Percentiles rank a stretch among this genome's conserved stretches.
These are phyloP conservation scores for Drosophila nr. medialis DNA, from an alignment of 2,888 invertebrate species.

Conservation along the genomic window DNA sequence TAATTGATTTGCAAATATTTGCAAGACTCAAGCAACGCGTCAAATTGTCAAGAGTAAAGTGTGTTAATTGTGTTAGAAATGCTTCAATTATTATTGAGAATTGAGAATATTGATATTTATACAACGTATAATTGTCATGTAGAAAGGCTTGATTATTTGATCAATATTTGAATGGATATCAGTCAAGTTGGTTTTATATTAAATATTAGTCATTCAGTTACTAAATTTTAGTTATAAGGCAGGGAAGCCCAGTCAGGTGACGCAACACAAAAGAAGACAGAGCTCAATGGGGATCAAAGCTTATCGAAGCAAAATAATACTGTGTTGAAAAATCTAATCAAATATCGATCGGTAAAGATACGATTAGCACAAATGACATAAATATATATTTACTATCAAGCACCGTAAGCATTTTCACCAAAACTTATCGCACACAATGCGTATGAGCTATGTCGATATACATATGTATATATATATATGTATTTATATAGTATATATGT, in stretches of 20 bases:
- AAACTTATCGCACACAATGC: conserved; percentile 31
- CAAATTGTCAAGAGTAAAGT: conserved; percentile 9
- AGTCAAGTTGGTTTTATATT: background rate
- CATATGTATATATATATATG: no score
- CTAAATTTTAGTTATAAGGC: background rate
- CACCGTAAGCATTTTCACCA: conserved; percentile 7
- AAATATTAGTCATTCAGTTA: background rate
- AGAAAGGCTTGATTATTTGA: background rate
- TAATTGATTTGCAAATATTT: conserved; percentile 57
- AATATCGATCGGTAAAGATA: background rate
- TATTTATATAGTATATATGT: background rate
- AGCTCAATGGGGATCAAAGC: background rate
- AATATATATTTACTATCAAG: background rate
- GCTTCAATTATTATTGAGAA: background rate
- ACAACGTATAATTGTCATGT: background rate
- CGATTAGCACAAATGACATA: background rate
- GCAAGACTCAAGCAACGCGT: conserved; percentile 8
- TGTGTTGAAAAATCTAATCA: background rate
- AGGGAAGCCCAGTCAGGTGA: conserved; percentile 21
- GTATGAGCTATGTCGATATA: conserved; percentile 53
- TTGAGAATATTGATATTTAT: background rate
- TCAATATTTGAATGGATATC: no score
- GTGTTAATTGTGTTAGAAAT: background rate
- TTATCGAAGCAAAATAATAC: background rate
- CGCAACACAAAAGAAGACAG: background rate